Evolutionary conservation across 1,140 invertebrate genomes (phyloP).

Genomic region (Drosophila athabasca): DNA sequence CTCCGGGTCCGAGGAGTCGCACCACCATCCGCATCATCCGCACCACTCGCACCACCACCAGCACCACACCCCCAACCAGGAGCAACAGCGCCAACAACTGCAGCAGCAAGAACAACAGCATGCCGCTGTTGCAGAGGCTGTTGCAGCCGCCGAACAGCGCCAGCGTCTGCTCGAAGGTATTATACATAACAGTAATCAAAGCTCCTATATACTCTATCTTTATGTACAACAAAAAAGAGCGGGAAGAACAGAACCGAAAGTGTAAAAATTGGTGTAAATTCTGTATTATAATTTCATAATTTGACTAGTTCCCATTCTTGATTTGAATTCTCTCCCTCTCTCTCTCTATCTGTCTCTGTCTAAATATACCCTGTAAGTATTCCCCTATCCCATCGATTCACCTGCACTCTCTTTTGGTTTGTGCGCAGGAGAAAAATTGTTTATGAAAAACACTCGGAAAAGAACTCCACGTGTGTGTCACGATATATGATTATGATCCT

Average conservation of each 20-base stretch:
- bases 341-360: constrained; percentile 1
- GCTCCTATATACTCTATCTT: constrained; percentile 44
- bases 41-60: constrained; percentile 54
- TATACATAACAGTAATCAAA: constrained; percentile 61
- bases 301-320: background rate
- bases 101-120: constrained; percentile 60
- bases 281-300: constrained; percentile 9
- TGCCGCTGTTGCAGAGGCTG: constrained; percentile 69
- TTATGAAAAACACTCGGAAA: constrained; percentile 74
- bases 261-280: constrained; percentile 16
- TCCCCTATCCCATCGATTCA: background rate
- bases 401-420: constrained; percentile 35
- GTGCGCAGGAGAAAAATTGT: constrained; percentile 62
- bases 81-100: constrained; percentile 56
- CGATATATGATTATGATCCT: constrained; percentile 19
- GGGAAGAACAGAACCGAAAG: constrained; percentile 3
- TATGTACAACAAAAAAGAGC: constrained; percentile 38
- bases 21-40: constrained; percentile 47
- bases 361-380: constrained; percentile 7
- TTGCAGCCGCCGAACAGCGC: constrained; percentile 78
- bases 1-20: constrained; percentile 65
- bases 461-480: constrained; percentile 45
- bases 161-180: constrained; percentile 83
- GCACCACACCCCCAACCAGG: constrained; percentile 56
- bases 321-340: constrained; percentile 1